Conservation (phyloP, 2,888 invertebrate genomes). For the Drosophila kokeensis region DNA sequence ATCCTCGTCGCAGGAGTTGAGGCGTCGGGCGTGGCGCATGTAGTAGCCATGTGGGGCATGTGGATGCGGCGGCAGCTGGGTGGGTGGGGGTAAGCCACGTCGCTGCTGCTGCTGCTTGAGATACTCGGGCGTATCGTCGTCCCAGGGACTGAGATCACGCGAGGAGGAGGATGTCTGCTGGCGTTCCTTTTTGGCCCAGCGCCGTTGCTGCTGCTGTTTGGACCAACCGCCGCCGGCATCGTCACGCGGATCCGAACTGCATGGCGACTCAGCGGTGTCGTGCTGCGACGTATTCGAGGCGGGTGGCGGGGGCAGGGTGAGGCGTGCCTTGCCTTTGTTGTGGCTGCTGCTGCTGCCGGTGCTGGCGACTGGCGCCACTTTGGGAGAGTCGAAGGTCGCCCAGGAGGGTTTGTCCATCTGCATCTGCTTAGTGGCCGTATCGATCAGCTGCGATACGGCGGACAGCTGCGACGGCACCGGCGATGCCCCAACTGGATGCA, state of each 20-base stretch:
- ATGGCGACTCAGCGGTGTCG: constrained; percentile 88
- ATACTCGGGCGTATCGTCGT: constrained; percentile 88
- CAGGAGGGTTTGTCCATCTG: constrained; percentile 86
- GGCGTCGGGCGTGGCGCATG: constrained; percentile 86
- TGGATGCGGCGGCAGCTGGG: constrained; percentile 46
- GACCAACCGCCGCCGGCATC: constrained; percentile 86
- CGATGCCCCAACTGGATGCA: constrained; percentile 70
- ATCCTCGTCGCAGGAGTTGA: constrained; percentile 89
- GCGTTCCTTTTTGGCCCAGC: constrained; percentile 86
- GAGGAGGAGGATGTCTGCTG: constrained; percentile 91
- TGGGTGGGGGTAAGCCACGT: constrained; percentile 40
- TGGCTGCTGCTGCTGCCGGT: constrained; percentile 4
- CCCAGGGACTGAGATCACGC: constrained; percentile 92
- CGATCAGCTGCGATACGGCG: constrained; percentile 85
- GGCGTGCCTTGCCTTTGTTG: constrained; percentile 57
- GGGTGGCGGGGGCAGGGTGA: constrained; percentile 76
- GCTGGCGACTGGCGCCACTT: constrained; percentile 54
- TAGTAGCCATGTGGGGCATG: constrained; percentile 84
- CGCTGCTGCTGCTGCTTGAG: constrained; percentile 85
- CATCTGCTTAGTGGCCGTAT: constrained; percentile 81
- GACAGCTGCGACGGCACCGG: constrained; percentile 85
- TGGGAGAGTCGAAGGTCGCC: constrained; percentile 87
- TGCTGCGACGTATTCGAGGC: constrained; percentile 83
- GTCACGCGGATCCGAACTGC: constrained; percentile 92
- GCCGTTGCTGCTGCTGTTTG: constrained; percentile 80